A percentile compares a stretch with the other conserved stretches of the same genome.
Conservation (phyloP, 2,797 vertebrate genomes). For the Propithecus perrieri region DNA sequence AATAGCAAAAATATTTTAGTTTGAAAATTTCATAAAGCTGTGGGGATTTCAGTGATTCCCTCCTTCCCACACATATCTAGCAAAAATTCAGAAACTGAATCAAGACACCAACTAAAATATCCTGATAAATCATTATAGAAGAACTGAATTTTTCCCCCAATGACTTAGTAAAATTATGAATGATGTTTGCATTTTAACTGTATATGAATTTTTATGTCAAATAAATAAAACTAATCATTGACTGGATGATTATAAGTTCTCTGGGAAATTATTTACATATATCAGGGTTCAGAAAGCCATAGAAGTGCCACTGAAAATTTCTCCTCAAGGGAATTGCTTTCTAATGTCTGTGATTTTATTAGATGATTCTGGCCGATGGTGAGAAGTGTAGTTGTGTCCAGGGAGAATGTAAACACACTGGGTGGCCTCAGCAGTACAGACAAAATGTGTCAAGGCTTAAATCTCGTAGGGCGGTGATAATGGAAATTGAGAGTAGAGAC, state of each 20-base stretch:
- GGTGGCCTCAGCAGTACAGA: neutral
- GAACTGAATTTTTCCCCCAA: neutral
- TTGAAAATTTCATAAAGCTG: neutral
- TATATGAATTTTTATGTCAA: neutral
- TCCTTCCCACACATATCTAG: neutral
- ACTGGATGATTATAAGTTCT: neutral
- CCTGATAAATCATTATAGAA: neutral
- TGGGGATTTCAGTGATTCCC: neutral
- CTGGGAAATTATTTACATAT: neutral
- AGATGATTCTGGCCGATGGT: neutral
- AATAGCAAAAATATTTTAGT: constrained; percentile 46
- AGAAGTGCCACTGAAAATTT: neutral
- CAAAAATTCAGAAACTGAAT: constrained; percentile 13
- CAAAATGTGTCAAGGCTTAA: neutral
- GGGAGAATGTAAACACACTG: neutral
- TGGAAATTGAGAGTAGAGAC: neutral
- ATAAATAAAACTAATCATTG: neutral
- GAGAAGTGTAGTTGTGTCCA: neutral
- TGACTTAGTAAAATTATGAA: neutral
- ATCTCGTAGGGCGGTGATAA: neutral
- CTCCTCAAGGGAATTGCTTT: neutral
- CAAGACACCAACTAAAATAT: neutral
- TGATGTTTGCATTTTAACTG: neutral
- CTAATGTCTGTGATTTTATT: neutral
- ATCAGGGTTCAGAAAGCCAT: neutral